A percentile compares a stretch with the other conserved stretches of the same genome.
phyloP scores from a whole-genome alignment of 2,888 invertebrate species.

The Nymphalis urticae region DNA sequence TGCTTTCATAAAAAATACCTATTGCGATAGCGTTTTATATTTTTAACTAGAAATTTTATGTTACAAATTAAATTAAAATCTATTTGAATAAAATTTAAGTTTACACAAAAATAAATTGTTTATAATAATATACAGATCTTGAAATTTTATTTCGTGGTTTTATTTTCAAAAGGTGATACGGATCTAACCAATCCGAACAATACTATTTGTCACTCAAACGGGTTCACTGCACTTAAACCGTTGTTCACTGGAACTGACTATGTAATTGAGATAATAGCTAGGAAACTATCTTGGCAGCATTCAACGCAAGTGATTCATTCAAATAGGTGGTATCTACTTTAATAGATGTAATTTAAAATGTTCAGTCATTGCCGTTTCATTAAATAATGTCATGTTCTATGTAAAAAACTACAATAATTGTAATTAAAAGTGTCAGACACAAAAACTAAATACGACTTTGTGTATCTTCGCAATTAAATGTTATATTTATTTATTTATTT shows the following conservation, averaged over 20 bases:
- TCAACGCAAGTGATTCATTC: conserved; percentile 15
- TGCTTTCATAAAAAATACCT: background rate
- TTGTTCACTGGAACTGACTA: conserved; percentile 26
- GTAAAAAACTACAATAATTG: no score
- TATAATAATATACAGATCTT: background rate
- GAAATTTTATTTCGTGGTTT: background rate
- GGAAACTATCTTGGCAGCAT: conserved; percentile 10
- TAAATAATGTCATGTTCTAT: no score
- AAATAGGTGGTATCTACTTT: conserved; percentile 1
- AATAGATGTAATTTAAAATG: background rate
- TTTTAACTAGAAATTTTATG: background rate
- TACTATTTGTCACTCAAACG: conserved; percentile 10
- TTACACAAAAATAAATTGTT: no score
- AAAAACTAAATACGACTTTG: no score
- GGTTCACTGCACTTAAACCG: conserved; percentile 31
- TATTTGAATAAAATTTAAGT: no score
- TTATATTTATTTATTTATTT: no score
- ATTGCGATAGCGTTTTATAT: background rate
- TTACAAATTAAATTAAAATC: background rate
- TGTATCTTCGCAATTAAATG: no score
- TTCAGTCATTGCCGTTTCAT: background rate
- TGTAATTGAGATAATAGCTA: conserved; percentile 25
- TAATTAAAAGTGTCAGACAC: no score
- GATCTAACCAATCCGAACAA: background rate
- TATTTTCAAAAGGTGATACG: background rate